Conservation (phyloP, 2,797 vertebrate genomes). For the Platalea minor region DNA sequence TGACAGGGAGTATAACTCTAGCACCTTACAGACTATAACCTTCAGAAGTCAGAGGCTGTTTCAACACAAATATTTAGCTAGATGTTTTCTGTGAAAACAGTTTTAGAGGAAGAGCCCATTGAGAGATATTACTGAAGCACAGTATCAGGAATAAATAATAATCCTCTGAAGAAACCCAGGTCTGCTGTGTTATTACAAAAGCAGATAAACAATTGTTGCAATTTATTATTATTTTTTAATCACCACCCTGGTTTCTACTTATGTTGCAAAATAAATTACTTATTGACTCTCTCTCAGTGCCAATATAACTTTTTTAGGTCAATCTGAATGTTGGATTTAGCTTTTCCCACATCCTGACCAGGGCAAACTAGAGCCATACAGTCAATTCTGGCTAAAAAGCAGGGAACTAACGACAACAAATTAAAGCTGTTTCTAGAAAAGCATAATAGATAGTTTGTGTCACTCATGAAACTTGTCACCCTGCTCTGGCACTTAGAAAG, state of each 20-base stretch:
- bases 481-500: background rate
- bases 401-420: background rate
- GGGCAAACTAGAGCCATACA: background rate
- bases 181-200: background rate
- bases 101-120: background rate
- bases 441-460: background rate
- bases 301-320: background rate
- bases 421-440: background rate
- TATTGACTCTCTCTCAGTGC: background rate
- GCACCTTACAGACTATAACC: background rate
- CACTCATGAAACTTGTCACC: background rate
- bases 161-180: background rate
- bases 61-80: background rate
- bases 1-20: background rate
- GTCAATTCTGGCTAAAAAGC: background rate
- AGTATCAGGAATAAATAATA: background rate
- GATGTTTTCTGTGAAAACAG: background rate
- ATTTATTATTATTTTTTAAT: slow-evolving; percentile 5
- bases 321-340: background rate
- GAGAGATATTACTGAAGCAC: background rate
- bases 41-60: background rate
- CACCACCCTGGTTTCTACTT: background rate
- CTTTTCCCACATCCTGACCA: slow-evolving; percentile 49
- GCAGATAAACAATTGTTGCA: background rate
- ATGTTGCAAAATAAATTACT: background rate